phyloP scores from a whole-genome alignment of 2,888 invertebrate species.

The Agelastica alni region DNA sequence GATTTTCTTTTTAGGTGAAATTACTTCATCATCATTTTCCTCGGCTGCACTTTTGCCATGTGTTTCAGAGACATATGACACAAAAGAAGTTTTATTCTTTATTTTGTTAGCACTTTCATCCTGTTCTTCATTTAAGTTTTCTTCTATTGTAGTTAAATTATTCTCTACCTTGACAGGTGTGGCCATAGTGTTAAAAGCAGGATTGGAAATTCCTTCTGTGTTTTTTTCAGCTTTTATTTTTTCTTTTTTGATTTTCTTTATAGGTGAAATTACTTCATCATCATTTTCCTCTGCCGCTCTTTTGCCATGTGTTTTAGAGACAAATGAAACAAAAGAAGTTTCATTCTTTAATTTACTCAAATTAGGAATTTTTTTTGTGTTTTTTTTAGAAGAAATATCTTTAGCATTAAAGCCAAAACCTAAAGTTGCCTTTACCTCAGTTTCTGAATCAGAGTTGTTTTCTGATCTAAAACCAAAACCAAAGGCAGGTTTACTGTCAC shows the following conservation, averaged over 20 bases:
- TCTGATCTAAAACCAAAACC: slow-evolving; percentile 31
- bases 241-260: slow-evolving; percentile 33
- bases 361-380: too few species aligned
- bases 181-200: slow-evolving; percentile 47
- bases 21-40: slow-evolving; percentile 22
- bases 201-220: slow-evolving; percentile 43
- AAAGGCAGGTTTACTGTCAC: slow-evolving; percentile 38
- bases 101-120: not conserved
- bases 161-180: slow-evolving; percentile 34
- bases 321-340: slow-evolving; percentile 28
- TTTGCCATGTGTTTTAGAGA: slow-evolving; percentile 27
- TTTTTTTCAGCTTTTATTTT: slow-evolving; percentile 23
- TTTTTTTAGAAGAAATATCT: too few species aligned
- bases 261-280: slow-evolving; percentile 28
- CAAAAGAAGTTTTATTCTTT: slow-evolving; percentile 19
- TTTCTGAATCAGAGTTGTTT: slow-evolving; percentile 21
- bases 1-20: slow-evolving; percentile 34
- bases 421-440: slow-evolving; percentile 27
- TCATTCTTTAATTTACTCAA: not conserved
- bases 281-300: slow-evolving; percentile 27
- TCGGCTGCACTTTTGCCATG: slow-evolving; percentile 29
- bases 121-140: not conserved
- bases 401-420: slow-evolving; percentile 40
- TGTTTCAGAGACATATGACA: slow-evolving; percentile 31
- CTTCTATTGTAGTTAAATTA: not conserved